Conservation (phyloP, 2,797 vertebrate genomes). For the Pangasius larnaudii region DNA sequence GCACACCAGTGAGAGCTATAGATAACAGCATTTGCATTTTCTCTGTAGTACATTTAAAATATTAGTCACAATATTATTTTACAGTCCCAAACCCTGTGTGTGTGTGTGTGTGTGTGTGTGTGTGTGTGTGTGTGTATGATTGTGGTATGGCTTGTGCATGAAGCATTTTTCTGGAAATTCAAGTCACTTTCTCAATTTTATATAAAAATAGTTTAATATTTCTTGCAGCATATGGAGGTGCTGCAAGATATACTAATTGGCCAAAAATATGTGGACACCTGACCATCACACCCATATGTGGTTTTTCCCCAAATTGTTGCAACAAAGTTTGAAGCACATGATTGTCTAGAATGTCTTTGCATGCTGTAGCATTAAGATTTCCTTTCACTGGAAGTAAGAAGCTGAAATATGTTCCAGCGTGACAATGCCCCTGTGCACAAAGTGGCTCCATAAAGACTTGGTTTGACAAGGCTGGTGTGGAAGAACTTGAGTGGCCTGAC, state of each 20-base stretch:
- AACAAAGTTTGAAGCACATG: neutral
- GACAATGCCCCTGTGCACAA: neutral
- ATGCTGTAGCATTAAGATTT: slow-evolving; percentile 1
- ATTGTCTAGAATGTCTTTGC: neutral
- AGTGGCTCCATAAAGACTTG: neutral
- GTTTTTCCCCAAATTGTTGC: neutral
- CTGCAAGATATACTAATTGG: too few species aligned
- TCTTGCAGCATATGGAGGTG: neutral
- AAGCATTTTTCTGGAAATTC: too few species aligned
- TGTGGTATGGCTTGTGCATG: too few species aligned
- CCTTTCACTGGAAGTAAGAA: neutral
- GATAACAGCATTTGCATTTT: slow-evolving; percentile 1
- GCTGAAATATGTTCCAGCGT: neutral
- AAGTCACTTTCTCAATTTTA: too few species aligned
- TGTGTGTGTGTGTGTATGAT: too few species aligned
- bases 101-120: too few species aligned
- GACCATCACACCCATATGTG: neutral
- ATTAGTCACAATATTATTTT: slow-evolving; percentile 11
- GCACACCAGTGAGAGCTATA: neutral
- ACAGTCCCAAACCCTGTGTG: neutral
- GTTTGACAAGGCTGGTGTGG: neutral
- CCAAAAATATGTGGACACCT: neutral
- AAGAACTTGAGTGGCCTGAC: too few species aligned
- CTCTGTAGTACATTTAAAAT: neutral
- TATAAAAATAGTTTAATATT: too few species aligned